Evolutionary conservation across 2,113 vertebrate species (phyloP), one percentile per base, ranked within the genome.

Genomic region (Corythornis cristatus): DNA sequence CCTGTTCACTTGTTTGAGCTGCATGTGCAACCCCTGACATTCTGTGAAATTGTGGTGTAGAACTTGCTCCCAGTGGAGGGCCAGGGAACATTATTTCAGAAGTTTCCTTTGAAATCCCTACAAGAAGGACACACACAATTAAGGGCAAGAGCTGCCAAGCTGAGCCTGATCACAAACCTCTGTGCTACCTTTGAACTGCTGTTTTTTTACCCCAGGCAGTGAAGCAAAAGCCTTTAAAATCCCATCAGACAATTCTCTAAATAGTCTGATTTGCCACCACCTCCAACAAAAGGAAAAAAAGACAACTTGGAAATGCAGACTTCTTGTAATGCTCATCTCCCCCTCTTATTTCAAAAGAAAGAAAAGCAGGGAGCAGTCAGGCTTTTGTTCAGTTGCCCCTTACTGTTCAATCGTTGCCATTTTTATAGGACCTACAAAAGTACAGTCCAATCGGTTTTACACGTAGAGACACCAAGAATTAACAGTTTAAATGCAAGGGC

Each of bases 161-260:
- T 50, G 46, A 93, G 84, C 29, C 43, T 88, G 89, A 89, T 93
- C 91, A 94, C 82, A 96, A 87, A 91, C 67, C 64, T 19, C 21
- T 67, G 84, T 50, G 8, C 56, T 70, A 2, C 42, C 84, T 95
- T 89, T 93, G 87, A 94, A 72, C 94, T 93, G 46, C 77, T 64
- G 92, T 90, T 91, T 89, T 95, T 96, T 95, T 89, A 74, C 94
- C 75, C 35, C 22, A 57, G 91, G 95, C 51, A 14, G 18, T 37
- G 53, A 66, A 91, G 94, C 72, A 57, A 94, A 93, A 95, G 89
- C 72, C 89, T 93, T 96, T 83, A 93, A 89, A 95, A 73, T 71
- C 89, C 64, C 75, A 80, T 91, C 91, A 94, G 93, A 85, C 62
- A 80, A 79, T 65, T 70, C 71, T 87, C 95, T 92, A 94, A 94